Base-by-base conservation (phyloP, 1,140 invertebrate genomes). In the Penaeus indicus region DNA sequence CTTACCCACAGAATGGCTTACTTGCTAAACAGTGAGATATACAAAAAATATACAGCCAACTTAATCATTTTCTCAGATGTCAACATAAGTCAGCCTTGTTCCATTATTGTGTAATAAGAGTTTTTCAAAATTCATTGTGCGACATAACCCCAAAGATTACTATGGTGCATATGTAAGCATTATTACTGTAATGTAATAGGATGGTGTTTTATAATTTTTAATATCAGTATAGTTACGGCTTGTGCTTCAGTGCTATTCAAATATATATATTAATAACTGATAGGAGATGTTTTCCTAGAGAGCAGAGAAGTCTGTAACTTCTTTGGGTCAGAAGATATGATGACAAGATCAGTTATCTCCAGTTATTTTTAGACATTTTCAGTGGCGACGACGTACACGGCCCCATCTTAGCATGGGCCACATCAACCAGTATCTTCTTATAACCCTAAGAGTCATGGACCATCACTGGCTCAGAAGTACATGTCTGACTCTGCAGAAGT, bases 201-300 rank as follows among this genome's bases (percentile, higher is more conserved):
- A 86, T 78, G 84, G 84, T 86, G 84, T 86, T 88, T 88, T 84
- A 84, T 88, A 79, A 88, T 83, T 88, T 88, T 83, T 69, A 88
- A 83, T 88, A 88, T 88, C 63, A 88, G 64, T 88, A 67, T 88
- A 88, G 87, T 84, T 88, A 88, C 54, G 75, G 87, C 87, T 88
- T 88, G 81, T 88, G 87, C 87, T 88, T 88, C 87, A 83, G 81
- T 88, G 87, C 87, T 88, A 84, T 84, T 84, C 84, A 84, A 88
- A 84, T 84, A 88, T 88, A 82, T 88, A 88, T 83, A 84, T 75
- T 84, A 42, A 77, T 77, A 62, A 69, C 63, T 47, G 63, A 69
- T 84, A 69, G 67, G 83, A 84, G 81, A 67, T 84, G 82, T 79
- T 86, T 63, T 78, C 84, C 72, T 79, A 86, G 81, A 88, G 87